Evolutionary conservation across 2,113 vertebrate genomes (phyloP), one percentile per base, ranked within the genome.

Genomic region (Pseudonaja textilis): DNA sequence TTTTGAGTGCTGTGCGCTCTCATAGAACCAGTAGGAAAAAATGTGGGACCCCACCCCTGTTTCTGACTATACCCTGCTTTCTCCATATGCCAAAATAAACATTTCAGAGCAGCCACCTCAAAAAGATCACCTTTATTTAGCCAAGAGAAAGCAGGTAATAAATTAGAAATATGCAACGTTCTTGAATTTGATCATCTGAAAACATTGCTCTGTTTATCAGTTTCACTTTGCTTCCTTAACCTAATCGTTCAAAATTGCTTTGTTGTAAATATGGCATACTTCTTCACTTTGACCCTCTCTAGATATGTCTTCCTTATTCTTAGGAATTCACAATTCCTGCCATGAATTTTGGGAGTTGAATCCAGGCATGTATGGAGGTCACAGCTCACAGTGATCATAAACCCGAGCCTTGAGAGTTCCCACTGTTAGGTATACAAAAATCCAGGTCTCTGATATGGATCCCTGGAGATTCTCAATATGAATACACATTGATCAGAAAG

Each of bases 51-150:
- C 8, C 47, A 50, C 47, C 47, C 9, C 8, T 50, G 47, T 50
- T 50, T 50, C 47, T 92, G 88, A 57, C 88, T 55, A 6, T 26
- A 47, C 54, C 87, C 74, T 85, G 22, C 0, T 0, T 92, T 86
- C 90, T 22, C 57, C 25, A 92, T 81, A 50, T 11, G 0, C 7
- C 55, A 56, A 95, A 89, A 95, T 95, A 93, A 11, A 91, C 52
- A 10, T 52, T 95, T 91, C 57, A 94, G 54, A 91, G 90, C 5
- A 56, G 29, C 23, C 39, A 45, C 8, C 14, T 50, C 42, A 88
- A 87, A 4, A 89, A 56, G 56, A 20, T 86, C 90, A 93, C 4
- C 12, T 95, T 81, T 14, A 88, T 91, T 94, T 94, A 42, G 39
- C 87, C 0, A 4, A 89, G 20, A 5, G 69, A 93, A 93, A 87